Evolutionary conservation across 2,888 invertebrate genomes (phyloP).

Genomic region (Mythimna impura): DNA sequence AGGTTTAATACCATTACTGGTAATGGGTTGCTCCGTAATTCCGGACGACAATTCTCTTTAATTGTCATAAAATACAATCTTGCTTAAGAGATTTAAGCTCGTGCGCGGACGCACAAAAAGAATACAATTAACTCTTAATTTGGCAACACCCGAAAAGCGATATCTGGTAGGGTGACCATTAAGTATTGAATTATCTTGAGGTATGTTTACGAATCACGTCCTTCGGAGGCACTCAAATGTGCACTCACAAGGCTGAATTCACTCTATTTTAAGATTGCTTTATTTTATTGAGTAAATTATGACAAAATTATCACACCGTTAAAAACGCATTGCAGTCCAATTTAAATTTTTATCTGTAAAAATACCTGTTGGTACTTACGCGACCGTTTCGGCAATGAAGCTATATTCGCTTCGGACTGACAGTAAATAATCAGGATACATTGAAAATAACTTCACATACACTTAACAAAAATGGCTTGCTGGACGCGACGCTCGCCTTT

Average conservation of each 20-base stretch:
- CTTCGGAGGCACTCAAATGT: conserved; percentile 65
- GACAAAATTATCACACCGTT: conserved; percentile 13
- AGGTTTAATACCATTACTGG: conserved; percentile 56
- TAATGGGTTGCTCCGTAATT: conserved; percentile 58
- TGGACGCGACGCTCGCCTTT: conserved; percentile 25
- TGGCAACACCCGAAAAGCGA: conserved; percentile 78
- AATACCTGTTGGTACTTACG: conserved; percentile 3
- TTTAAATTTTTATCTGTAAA: conserved; percentile 23
- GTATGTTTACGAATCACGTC: conserved; percentile 68
- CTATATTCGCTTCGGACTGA: conserved; percentile 24
- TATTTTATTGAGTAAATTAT: conserved; percentile 1
- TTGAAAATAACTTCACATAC: conserved; percentile 63
- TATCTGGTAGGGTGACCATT: conserved; percentile 76
- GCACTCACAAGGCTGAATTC: conserved; percentile 38
- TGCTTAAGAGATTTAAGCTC: conserved; percentile 70
- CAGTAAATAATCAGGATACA: conserved; percentile 69
- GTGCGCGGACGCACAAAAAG: conserved; percentile 71
- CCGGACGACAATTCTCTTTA: conserved; percentile 66
- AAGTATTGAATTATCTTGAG: conserved; percentile 73
- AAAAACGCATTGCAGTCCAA: conserved; percentile 6
- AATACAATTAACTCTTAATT: conserved; percentile 80
- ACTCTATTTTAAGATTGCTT: background rate
- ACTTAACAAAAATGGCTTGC: conserved; percentile 15
- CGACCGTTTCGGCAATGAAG: conserved; percentile 11
- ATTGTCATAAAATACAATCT: conserved; percentile 76